These are phyloP conservation scores for Cygnus atratus DNA, from an alignment of 2,113 vertebrate genomes.

Conservation along the genomic window DNA sequence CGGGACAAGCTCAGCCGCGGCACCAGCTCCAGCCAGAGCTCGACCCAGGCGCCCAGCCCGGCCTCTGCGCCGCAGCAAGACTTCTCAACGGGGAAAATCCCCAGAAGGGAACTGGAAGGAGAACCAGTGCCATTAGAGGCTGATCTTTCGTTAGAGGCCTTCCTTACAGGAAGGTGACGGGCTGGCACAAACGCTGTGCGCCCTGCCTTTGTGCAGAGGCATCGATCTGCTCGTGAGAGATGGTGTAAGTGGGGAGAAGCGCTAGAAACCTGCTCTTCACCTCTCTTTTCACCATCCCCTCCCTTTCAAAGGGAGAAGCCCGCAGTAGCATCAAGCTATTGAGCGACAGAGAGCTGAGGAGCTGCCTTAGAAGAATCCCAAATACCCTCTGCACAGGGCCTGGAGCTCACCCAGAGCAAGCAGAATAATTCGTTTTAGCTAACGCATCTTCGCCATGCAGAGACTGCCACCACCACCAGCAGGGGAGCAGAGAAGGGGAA, in stretches of 20 bases:
- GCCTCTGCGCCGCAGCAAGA: rapidly evolving
- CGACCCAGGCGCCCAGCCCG: rapidly evolving
- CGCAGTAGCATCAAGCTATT: too few relatives aligned
- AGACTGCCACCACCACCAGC: rapidly evolving
- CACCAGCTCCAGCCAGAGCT: not conserved
- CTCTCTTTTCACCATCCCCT: not conserved
- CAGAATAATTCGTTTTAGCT: not conserved
- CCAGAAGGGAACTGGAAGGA: not conserved
- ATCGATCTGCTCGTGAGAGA: not conserved
- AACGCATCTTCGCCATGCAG: not conserved
- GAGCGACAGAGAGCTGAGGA: not conserved
- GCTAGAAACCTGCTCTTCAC: not conserved
- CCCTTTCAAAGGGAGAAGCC: not conserved
- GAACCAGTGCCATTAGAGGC: not conserved
- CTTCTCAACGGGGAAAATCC: not conserved
- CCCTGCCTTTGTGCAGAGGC: not conserved
- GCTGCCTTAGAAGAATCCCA: not conserved
- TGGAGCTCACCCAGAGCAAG: not conserved
- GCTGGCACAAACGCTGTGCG: rapidly evolving
- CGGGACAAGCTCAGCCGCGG: rapidly evolving
- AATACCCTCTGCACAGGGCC: not conserved
- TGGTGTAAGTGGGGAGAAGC: not conserved
- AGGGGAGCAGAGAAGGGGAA: not conserved
- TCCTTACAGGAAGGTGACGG: not conserved
- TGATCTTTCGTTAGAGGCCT: not conserved